Evolutionary conservation across 2,113 vertebrate genomes (phyloP).

Genomic region (Serinus canaria): DNA sequence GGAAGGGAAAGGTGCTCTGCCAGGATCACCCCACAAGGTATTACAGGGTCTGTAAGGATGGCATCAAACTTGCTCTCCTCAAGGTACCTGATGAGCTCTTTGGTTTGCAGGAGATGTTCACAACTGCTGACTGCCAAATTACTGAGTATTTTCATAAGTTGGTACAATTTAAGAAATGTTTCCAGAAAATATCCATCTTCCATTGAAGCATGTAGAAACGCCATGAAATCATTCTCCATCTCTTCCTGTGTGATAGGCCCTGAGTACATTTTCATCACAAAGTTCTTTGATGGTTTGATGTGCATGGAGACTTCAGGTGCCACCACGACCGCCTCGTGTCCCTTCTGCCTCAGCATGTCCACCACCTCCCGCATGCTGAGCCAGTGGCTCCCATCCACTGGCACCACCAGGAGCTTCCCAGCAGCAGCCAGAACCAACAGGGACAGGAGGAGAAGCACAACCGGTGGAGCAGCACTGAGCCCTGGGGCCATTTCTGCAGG

Average conservation of each 20-base stretch:
- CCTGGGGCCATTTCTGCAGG: neutral
- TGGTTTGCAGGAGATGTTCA: slow-evolving; percentile 64
- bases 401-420: slow-evolving; percentile 81
- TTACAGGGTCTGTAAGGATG: neutral
- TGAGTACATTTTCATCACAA: slow-evolving; percentile 49
- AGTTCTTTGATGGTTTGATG: slow-evolving; percentile 67
- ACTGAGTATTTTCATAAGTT: accelerated
- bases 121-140: accelerated
- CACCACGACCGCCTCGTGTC: slow-evolving; percentile 77
- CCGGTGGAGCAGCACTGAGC: accelerated
- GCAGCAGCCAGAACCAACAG: neutral
- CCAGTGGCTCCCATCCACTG: slow-evolving; percentile 87
- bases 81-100: slow-evolving; percentile 59
- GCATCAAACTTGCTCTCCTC: neutral
- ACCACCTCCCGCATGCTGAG: slow-evolving; percentile 69
- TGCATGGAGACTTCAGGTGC: slow-evolving; percentile 67
- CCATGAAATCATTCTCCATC: neutral
- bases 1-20: neutral
- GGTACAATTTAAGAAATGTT: accelerated
- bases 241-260: slow-evolving; percentile 63
- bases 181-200: neutral
- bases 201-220: accelerated
- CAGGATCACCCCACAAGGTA: neutral
- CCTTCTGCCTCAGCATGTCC: slow-evolving; percentile 68
- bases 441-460: neutral